Percentiles rank a stretch among this genome's conserved stretches.
Conservation (phyloP, 2,113 vertebrate genomes). For the Ivindomyrus marchei region DNA sequence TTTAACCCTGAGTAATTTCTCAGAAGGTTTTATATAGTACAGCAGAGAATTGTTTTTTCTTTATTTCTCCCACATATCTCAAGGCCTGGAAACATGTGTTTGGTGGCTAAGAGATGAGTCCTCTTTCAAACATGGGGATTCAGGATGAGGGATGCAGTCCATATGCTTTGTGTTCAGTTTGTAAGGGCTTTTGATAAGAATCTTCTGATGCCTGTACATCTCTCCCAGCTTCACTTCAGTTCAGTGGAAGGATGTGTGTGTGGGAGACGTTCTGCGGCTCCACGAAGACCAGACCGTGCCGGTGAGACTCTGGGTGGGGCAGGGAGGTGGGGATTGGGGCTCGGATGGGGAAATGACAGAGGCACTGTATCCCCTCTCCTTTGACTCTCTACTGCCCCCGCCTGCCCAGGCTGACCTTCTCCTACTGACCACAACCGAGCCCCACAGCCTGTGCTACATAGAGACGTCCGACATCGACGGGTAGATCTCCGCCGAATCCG, state of each 20-base stretch:
- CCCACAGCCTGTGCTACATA: constrained; percentile 87
- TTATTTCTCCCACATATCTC: neutral
- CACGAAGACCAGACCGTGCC: constrained; percentile 73
- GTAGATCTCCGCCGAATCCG: constrained; percentile 49
- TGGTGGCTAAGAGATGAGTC: neutral
- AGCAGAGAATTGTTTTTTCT: neutral
- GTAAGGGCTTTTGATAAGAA: neutral
- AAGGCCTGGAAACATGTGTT: neutral
- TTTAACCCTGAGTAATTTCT: neutral
- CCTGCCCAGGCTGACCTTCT: constrained; percentile 71
- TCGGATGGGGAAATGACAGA: neutral
- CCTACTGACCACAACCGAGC: constrained; percentile 80
- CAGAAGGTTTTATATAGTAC: neutral
- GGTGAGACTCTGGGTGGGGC: constrained; percentile 57
- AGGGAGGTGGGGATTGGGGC: neutral
- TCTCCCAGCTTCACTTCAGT: constrained; percentile 61
- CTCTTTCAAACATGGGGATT: neutral
- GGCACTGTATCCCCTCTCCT: neutral
- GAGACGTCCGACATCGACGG: constrained; percentile 90
- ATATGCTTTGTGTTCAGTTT: neutral
- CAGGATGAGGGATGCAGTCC: neutral
- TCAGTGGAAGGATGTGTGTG: constrained; percentile 70
- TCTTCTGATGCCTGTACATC: neutral
- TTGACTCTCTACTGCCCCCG: neutral
- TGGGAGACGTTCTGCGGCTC: constrained; percentile 78